Evolutionary conservation across 2,797 vertebrate genomes (phyloP).

Genomic region (Astyanax mexicanus): DNA sequence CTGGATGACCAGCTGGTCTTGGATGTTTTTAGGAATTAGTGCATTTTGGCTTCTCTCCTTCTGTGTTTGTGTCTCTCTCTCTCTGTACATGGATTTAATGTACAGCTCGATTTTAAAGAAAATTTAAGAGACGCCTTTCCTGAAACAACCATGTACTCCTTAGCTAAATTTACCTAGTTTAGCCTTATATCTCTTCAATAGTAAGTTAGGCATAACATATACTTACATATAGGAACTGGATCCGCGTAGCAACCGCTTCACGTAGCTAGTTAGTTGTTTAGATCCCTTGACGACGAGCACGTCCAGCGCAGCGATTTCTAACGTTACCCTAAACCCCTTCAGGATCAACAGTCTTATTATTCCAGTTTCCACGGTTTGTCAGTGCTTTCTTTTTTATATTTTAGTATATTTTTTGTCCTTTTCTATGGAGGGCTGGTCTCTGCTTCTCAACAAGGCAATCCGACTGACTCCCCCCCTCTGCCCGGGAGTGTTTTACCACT

Average conservation of each 20-base stretch:
- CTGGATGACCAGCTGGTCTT: too few species aligned
- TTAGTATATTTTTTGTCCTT: slow-evolving; percentile 33
- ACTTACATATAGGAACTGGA: background rate
- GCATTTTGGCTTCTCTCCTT: background rate
- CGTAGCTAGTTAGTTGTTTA: too few species aligned
- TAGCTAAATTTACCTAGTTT: too few species aligned
- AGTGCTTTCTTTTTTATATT: background rate
- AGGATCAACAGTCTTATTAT: slow-evolving; percentile 11
- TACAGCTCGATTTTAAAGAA: too few species aligned
- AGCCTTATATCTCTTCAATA: too few species aligned
- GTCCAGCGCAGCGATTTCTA: background rate
- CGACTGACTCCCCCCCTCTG: slow-evolving; percentile 73
- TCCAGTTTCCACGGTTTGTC: slow-evolving; percentile 42
- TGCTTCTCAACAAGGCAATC: slow-evolving; percentile 49
- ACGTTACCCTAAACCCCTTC: background rate
- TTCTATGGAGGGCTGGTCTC: slow-evolving; percentile 42
- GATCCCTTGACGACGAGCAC: background rate
- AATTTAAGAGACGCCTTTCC: too few species aligned
- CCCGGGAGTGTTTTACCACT: slow-evolving; percentile 85
- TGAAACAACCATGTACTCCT: too few species aligned
- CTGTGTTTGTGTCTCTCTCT: too few species aligned
- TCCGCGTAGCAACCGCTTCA: background rate
- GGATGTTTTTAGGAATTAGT: too few species aligned
- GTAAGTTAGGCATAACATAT: background rate
- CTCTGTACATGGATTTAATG: background rate